Evolutionary conservation across 2,797 vertebrate genomes (phyloP).

Genomic region (Danio kyathit): DNA sequence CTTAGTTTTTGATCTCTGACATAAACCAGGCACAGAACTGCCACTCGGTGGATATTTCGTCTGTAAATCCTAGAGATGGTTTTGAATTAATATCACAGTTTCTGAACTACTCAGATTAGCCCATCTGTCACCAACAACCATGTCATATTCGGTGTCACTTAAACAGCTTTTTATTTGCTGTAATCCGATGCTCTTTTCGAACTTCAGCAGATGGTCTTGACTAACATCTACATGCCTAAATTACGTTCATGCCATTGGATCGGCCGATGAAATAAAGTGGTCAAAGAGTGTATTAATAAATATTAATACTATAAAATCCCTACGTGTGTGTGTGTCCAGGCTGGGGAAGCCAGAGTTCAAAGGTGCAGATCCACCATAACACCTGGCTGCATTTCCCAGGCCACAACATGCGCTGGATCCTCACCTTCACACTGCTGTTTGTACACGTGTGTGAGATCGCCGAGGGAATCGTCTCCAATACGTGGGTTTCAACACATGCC

Average conservation of each 20-base stretch:
- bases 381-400: conserved; percentile 99
- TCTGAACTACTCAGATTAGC: too few species aligned
- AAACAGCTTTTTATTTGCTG: too few species aligned
- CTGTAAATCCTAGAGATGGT: too few species aligned
- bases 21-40: too few species aligned
- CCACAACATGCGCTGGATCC: conserved; percentile 96
- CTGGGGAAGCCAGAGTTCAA: conserved; percentile 98
- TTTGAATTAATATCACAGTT: too few species aligned
- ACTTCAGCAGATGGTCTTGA: background rate
- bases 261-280: background rate
- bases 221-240: background rate
- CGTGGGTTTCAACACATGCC: conserved; percentile 76
- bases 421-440: conserved; percentile 94
- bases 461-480: conserved; percentile 92
- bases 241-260: background rate
- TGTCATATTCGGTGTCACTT: too few species aligned
- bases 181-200: background rate
- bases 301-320: background rate
- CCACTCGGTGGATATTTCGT: too few species aligned
- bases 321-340: conserved; percentile 75
- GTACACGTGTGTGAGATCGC: conserved; percentile 98
- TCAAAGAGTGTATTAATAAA: background rate
- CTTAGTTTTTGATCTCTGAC: too few species aligned
- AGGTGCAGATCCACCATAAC: conserved; percentile 99
- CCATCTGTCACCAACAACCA: too few species aligned